phyloP scores from a whole-genome alignment of 2,888 invertebrate genomes.

The Ochropleura leucogaster region DNA sequence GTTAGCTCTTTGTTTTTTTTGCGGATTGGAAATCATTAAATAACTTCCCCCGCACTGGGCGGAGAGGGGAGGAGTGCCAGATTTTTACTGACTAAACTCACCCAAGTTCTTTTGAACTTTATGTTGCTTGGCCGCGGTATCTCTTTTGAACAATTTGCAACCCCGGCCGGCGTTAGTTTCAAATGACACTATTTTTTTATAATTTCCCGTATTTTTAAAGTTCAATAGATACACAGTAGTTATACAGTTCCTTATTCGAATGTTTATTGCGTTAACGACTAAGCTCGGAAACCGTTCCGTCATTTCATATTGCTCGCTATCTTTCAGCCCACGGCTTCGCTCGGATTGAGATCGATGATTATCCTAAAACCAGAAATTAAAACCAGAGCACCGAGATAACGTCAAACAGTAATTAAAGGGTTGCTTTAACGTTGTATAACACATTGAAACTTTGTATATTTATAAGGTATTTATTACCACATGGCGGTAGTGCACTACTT shows the following conservation, averaged over 20 bases:
- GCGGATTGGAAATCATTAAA: too few species aligned
- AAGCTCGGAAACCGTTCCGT: constrained; percentile 44
- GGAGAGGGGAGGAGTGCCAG: too few species aligned
- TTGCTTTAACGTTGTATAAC: constrained; percentile 41
- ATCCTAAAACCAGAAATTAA: constrained; percentile 44
- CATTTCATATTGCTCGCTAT: constrained; percentile 50
- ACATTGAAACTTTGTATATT: constrained; percentile 45
- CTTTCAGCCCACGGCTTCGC: constrained; percentile 36
- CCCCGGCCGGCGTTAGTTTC: too few species aligned
- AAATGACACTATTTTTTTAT: neutral
- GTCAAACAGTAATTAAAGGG: constrained; percentile 61
- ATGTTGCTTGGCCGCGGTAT: too few species aligned
- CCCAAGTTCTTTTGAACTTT: too few species aligned
- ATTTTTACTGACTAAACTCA: too few species aligned
- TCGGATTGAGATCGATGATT: constrained; percentile 40
- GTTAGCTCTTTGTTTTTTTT: neutral
- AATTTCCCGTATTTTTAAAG: constrained; percentile 43
- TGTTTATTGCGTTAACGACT: constrained; percentile 38
- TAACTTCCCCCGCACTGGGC: too few species aligned
- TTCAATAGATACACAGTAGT: constrained; percentile 19
- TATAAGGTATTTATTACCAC: constrained; percentile 44
- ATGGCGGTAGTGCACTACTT: constrained; percentile 42
- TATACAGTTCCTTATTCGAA: constrained; percentile 20
- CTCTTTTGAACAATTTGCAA: too few species aligned
- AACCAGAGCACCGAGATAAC: constrained; percentile 53